A percentile compares a stretch with the other conserved stretches of the same genome.
These are phyloP conservation scores for Chrysocyon brachyurus DNA, from an alignment of 2,797 vertebrate genomes.

Conservation along the genomic window DNA sequence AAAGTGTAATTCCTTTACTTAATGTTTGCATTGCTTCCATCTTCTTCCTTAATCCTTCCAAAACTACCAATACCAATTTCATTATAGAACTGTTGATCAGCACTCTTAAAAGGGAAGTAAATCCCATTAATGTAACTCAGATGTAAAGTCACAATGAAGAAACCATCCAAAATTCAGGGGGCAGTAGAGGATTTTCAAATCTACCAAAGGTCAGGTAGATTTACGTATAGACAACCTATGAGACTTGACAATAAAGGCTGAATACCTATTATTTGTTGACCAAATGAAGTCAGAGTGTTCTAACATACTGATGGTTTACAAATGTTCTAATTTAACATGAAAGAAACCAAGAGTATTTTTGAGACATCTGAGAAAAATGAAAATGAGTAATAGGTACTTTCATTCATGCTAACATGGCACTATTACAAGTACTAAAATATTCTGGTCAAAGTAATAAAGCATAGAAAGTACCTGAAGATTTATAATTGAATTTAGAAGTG, in stretches of 20 bases:
- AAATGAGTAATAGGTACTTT: conserved; percentile 26
- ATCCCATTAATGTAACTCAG: conserved; percentile 9
- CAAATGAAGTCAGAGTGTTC: not conserved
- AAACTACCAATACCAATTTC: not conserved
- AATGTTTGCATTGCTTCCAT: not conserved
- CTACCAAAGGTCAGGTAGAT: not conserved
- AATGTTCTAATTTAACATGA: conserved; percentile 43
- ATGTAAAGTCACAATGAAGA: conserved; percentile 17
- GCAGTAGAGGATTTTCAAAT: not conserved
- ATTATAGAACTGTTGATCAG: not conserved
- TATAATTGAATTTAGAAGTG: conserved; percentile 46
- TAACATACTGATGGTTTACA: not conserved
- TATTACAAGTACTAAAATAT: conserved; percentile 39
- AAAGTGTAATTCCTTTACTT: not conserved
- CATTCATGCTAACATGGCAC: not conserved
- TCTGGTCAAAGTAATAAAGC: not conserved
- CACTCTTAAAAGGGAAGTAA: conserved; percentile 44
- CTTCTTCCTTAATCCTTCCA: not conserved
- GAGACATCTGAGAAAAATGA: conserved; percentile 26
- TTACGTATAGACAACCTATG: not conserved
- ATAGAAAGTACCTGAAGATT: not conserved
- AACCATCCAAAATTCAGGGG: not conserved
- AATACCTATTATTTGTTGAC: not conserved
- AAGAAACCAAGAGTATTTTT: not conserved
- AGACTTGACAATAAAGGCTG: conserved; percentile 4